Evolutionary conservation across 2,888 invertebrate genomes (phyloP).

Genomic region (Pinctada fucata): DNA sequence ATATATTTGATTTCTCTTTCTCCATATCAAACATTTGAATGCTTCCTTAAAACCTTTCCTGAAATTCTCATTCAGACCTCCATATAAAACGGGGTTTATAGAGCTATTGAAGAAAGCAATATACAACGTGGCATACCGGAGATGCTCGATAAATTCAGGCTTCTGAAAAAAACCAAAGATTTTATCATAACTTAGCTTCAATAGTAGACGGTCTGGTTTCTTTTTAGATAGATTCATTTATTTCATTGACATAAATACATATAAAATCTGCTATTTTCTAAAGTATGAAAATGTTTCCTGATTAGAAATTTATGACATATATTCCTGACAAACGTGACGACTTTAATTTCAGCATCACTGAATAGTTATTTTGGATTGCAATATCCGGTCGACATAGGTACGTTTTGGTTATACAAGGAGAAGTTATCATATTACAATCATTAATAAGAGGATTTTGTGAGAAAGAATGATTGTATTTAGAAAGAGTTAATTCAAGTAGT

Average conservation of each 20-base stretch:
- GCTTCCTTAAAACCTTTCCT: slow-evolving; percentile 64
- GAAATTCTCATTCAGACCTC: slow-evolving; percentile 69
- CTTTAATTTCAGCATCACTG: too few species aligned
- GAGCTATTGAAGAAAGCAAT: slow-evolving; percentile 68
- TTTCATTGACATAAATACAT: not conserved
- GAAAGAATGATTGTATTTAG: too few species aligned
- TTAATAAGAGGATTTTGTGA: too few species aligned
- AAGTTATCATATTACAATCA: too few species aligned
- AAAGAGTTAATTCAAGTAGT: too few species aligned
- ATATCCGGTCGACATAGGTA: too few species aligned
- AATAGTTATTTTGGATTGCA: too few species aligned
- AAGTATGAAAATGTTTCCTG: not conserved
- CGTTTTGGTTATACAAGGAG: too few species aligned
- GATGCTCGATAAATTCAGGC: slow-evolving; percentile 47
- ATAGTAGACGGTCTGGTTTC: not conserved
- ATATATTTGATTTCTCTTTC: slow-evolving; percentile 52
- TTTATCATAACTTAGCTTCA: not conserved
- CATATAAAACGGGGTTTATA: slow-evolving; percentile 66
- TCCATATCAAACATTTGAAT: slow-evolving; percentile 53
- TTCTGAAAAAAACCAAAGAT: slow-evolving; percentile 47
- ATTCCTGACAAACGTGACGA: too few species aligned
- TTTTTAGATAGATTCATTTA: not conserved
- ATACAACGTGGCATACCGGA: slow-evolving; percentile 62
- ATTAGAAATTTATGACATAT: too few species aligned
- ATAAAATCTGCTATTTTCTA: not conserved